These are phyloP conservation scores for Sciurus niger DNA, from an alignment of 2,113 vertebrate species.

Conservation along the genomic window DNA sequence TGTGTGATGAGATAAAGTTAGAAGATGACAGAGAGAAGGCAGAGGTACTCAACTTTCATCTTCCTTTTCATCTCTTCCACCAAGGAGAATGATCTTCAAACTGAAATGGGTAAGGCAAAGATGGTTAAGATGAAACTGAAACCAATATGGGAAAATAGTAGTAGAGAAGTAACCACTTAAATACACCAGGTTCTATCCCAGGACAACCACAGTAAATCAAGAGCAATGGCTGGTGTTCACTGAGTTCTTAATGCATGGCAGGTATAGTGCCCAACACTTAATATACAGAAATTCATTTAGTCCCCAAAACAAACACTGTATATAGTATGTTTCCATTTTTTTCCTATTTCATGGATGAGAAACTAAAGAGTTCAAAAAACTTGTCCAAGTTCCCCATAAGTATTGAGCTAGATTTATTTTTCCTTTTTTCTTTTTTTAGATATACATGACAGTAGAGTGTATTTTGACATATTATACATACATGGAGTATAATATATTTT, in stretches of 20 bases:
- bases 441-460: too few relatives aligned
- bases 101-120: constrained; percentile 23
- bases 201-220: background rate
- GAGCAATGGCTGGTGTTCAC: background rate
- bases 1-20: constrained; percentile 53
- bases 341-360: background rate
- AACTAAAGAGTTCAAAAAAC: constrained; percentile 18
- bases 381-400: background rate
- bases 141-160: background rate
- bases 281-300: background rate
- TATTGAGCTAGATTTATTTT: background rate
- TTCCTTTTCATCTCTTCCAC: constrained; percentile 72
- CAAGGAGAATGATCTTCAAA: constrained; percentile 52
- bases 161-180: background rate
- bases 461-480: too few relatives aligned
- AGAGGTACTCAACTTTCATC: constrained; percentile 60
- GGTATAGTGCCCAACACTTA: background rate
- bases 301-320: background rate
- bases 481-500: too few relatives aligned
- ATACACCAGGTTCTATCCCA: background rate
- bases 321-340: background rate
- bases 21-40: constrained; percentile 68
- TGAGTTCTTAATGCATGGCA: background rate
- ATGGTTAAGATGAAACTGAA: constrained; percentile 40
- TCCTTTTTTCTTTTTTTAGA: too few relatives aligned